Evolutionary conservation across 2,888 invertebrate genomes (phyloP).

Genomic region (Adela reaumurella): DNA sequence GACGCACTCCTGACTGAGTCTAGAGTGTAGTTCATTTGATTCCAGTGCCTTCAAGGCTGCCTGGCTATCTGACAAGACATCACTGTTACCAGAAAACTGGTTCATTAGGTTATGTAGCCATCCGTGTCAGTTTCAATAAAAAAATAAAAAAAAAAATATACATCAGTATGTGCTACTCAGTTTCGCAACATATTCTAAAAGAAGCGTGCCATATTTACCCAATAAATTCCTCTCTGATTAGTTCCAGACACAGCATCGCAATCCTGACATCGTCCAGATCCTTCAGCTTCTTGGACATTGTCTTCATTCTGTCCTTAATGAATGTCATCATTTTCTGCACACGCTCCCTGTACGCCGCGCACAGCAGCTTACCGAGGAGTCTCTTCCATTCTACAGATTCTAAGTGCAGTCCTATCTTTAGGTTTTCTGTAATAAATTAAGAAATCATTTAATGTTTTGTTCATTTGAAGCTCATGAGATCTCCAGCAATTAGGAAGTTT

Average conservation of each 20-base stretch:
- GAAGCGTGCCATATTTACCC: slow-evolving; percentile 33
- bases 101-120: too few species aligned
- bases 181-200: background rate
- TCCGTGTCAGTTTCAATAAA: too few species aligned
- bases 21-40: too few species aligned
- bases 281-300: slow-evolving; percentile 65
- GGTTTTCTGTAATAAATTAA: slow-evolving; percentile 45
- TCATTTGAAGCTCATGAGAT: too few species aligned
- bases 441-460: background rate
- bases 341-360: slow-evolving; percentile 65
- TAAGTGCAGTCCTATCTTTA: slow-evolving; percentile 62
- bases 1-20: too few species aligned
- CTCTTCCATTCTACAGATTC: slow-evolving; percentile 81
- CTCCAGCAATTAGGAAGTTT: too few species aligned
- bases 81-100: too few species aligned
- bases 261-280: slow-evolving; percentile 76
- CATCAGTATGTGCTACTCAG: background rate
- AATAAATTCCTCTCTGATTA: slow-evolving; percentile 74
- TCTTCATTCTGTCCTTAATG: slow-evolving; percentile 70
- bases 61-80: too few species aligned
- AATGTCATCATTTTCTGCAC: slow-evolving; percentile 70
- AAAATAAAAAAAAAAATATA: background rate
- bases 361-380: slow-evolving; percentile 65
- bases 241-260: slow-evolving; percentile 75
- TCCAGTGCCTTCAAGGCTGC: too few species aligned